Base-by-base conservation (phyloP, 2,888 invertebrate genomes). In the Heliothis peltigera region DNA sequence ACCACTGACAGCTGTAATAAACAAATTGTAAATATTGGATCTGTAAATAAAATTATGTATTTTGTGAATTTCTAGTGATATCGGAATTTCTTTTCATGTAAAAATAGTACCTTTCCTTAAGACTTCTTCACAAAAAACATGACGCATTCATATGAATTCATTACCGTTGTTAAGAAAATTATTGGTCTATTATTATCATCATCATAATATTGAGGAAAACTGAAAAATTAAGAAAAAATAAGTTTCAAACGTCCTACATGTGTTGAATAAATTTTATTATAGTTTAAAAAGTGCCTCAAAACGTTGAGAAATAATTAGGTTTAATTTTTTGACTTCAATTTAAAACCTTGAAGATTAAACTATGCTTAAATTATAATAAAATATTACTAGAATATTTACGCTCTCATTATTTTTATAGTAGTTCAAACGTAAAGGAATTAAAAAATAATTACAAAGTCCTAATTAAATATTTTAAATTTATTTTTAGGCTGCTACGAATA, bases 1-100 rank as follows among this genome's bases (percentile, higher is more conserved):
- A 48, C 51, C 52, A 15, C 49, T 7, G 32, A 59, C 43, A 57
- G 52, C 21, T 59, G n/a, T n/a, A 28, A 5, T 39, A 4, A 32
- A n/a, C 6, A 39, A 18, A 22, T 44, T 87, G 81, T 87, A 84
- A 80, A 84, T 87, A 83, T 81, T 82, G 75, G 77, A 75, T 60
- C 46, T 89, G 67, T 68, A 75, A 70, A 78, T 70, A 71, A 70
- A 79, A 57, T 69, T 70, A 63, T 64, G 57, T 68, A 64, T 65
- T 58, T 52, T 56, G 19, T 64, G 64, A 68, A 0, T 46, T 72
- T 63, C 56, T 68, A 66, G 49, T 65, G 62, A 62, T 42, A 44
- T n/a, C 5, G 32, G 51, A n/a, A 46, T 46, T 68, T 63, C 61
- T 61, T 39, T 52, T 58, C 12, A 12, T 5, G 17, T 21, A 56